A percentile compares a stretch with the other conserved stretches of the same genome.
Evolutionary conservation across 53 echinoderm and acorn worm genomes (phyloP).

Genomic region (Holothuria leucospilota): DNA sequence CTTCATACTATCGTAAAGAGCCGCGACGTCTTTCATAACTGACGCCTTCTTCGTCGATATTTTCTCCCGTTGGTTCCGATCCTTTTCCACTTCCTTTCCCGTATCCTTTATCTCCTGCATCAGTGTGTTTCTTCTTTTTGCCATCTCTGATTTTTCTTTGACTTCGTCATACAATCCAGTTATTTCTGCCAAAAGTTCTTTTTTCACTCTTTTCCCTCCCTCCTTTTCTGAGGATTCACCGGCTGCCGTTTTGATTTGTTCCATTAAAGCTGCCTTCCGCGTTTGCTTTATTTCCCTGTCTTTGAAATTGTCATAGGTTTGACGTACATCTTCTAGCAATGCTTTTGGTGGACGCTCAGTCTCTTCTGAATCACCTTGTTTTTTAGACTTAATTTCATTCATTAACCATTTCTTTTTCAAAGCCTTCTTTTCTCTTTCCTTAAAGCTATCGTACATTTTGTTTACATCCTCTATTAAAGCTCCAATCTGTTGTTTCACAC

Average conservation of each 20-base stretch:
- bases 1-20: neutral
- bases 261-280: neutral
- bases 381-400: neutral
- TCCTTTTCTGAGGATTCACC: too few species aligned
- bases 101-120: conserved; percentile 1
- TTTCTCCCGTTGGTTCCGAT: conserved; percentile 1
- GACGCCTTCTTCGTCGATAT: conserved; percentile 33
- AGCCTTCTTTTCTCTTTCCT: conserved; percentile 12
- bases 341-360: conserved; percentile 3
- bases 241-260: neutral
- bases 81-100: neutral
- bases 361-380: neutral
- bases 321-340: conserved; percentile 6
- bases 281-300: conserved; percentile 24
- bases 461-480: conserved; percentile 10
- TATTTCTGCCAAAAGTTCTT: neutral
- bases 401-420: neutral
- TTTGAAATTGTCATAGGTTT: conserved; percentile 28
- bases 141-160: neutral
- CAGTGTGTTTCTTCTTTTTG: neutral
- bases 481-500: neutral
- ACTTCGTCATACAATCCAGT: neutral
- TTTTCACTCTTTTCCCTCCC: neutral
- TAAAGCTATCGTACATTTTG: neutral
- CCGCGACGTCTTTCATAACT: conserved; percentile 35